Base-by-base conservation (phyloP, 2,113 vertebrate species). In the Gallinago jamesoni region DNA sequence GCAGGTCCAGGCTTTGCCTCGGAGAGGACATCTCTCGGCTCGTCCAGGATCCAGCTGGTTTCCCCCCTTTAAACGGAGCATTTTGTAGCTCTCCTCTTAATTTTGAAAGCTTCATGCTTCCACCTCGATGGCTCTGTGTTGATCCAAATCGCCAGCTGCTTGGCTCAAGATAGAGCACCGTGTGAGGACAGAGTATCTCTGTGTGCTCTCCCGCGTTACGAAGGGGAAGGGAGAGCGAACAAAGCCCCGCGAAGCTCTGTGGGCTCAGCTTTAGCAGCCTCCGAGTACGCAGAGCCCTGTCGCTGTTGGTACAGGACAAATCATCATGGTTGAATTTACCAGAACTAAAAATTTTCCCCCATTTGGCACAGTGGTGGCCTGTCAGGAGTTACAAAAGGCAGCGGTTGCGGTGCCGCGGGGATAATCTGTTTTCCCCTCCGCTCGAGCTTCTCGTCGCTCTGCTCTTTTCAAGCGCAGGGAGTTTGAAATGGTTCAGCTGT, bases 21-120 rank as follows among this genome's bases (percentile, higher is more conserved):
- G 6, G 63, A 0, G 2, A 74, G 68, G n/a, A 5, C 31, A 5
- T 1, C 0, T 6, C 5, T 16, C 53, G 41, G 70, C 66, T 31
- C 57, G 31, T 8, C 62, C 37, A 15, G 57, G 37, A 28, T 24
- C 57, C 39, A 24, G 83, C 48, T 56, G 57, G 0, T 88, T 68
- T 52, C 10, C 2, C 8, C 50, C 79, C 20, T 74, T 28, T 53
- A 48, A 79, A 56, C 1, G 1, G 9, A 85, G 43, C 43, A 2
- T 3, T 89, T 77, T 30, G 52, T 48, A 78, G 28, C n/a, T 73
- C 59, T 75, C 30, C 52, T 39, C 30, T 37, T 31, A 3, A 9
- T 45, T 16, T 43, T 39, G 45, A 73, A 39, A 68, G 67, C 73
- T 67, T 73, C 76, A 76, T 41, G 9, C 3, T 8, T 27, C 72